Percentiles rank a stretch among this genome's conserved stretches.
phyloP scores from a whole-genome alignment of 2,888 invertebrate genomes.

The Cinara cedri region DNA sequence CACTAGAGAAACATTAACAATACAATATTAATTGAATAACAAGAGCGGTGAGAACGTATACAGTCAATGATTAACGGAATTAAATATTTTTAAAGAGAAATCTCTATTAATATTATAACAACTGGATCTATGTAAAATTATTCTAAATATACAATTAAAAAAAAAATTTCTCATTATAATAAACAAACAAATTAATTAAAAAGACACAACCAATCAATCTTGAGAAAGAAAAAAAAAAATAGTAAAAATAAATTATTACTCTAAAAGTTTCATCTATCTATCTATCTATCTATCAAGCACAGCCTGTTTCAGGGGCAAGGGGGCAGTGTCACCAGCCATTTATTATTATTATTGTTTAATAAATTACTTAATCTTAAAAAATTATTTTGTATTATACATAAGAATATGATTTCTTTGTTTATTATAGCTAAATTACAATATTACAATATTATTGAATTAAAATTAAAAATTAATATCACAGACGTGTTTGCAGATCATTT shows the following conservation, averaged over 20 bases:
- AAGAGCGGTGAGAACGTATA: neutral
- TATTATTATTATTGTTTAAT: slow-evolving; percentile 34
- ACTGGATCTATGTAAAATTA: neutral
- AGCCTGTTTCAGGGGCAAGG: slow-evolving; percentile 52
- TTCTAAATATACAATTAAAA: slow-evolving; percentile 6
- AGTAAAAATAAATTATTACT: slow-evolving; percentile 46
- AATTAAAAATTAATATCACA: slow-evolving; percentile 55
- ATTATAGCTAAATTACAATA: slow-evolving; percentile 34
- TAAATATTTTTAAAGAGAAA: neutral
- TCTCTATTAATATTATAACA: neutral
- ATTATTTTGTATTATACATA: slow-evolving; percentile 31
- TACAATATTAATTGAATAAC: slow-evolving; percentile 13
- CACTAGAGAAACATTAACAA: neutral
- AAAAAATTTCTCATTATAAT: neutral
- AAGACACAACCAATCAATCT: slow-evolving; percentile 49
- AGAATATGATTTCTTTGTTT: slow-evolving; percentile 35
- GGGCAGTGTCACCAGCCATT: slow-evolving; percentile 56
- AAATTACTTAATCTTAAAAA: slow-evolving; percentile 51
- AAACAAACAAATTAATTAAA: slow-evolving; percentile 29
- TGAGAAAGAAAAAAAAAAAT: slow-evolving; percentile 47
- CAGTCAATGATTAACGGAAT: neutral
- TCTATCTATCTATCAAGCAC: slow-evolving; percentile 44
- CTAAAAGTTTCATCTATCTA: slow-evolving; percentile 11
- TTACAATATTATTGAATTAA: slow-evolving; percentile 14
- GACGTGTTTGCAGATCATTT: slow-evolving; percentile 53